phyloP scores from a whole-genome alignment of 1,140 invertebrate genomes.

The Aphelinus certus region DNA sequence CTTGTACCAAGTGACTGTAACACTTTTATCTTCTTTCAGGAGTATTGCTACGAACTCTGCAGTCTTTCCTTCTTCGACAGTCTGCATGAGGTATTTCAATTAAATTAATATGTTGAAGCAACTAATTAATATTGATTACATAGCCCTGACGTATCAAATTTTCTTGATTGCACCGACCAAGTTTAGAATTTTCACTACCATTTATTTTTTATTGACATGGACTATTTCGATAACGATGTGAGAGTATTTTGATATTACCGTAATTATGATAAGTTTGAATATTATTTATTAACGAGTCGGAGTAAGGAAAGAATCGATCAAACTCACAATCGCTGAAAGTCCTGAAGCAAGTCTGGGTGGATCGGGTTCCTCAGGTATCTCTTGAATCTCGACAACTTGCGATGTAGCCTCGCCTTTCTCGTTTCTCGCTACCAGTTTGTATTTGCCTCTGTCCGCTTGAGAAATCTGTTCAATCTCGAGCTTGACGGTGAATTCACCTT shows the following conservation, averaged over 20 bases:
- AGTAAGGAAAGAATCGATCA: neutral
- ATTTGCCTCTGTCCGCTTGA: slow-evolving; percentile 84
- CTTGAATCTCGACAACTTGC: slow-evolving; percentile 86
- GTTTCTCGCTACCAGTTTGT: slow-evolving; percentile 91
- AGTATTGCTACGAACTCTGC: slow-evolving; percentile 81
- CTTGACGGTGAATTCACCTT: slow-evolving; percentile 88
- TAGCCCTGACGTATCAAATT: no score
- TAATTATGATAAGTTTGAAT: neutral
- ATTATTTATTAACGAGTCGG: neutral
- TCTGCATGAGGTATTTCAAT: slow-evolving; percentile 56
- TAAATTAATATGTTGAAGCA: neutral
- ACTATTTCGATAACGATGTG: no score
- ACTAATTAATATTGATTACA: no score
- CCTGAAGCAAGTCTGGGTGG: slow-evolving; percentile 77
- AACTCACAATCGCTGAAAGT: slow-evolving; percentile 77
- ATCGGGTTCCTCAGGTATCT: slow-evolving; percentile 76
- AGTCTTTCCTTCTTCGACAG: slow-evolving; percentile 78
- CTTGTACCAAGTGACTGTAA: slow-evolving; percentile 88
- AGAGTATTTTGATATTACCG: neutral
- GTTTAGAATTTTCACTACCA: no score
- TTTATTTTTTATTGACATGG: no score
- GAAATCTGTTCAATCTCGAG: slow-evolving; percentile 85
- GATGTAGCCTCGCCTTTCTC: slow-evolving; percentile 93
- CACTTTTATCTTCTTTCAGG: slow-evolving; percentile 77
- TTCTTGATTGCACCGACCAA: no score